Percentiles rank a stretch among this genome's conserved stretches.
These are phyloP conservation scores for Diplazon laetatorius DNA, from an alignment of 2,888 invertebrate species.

Conservation along the genomic window DNA sequence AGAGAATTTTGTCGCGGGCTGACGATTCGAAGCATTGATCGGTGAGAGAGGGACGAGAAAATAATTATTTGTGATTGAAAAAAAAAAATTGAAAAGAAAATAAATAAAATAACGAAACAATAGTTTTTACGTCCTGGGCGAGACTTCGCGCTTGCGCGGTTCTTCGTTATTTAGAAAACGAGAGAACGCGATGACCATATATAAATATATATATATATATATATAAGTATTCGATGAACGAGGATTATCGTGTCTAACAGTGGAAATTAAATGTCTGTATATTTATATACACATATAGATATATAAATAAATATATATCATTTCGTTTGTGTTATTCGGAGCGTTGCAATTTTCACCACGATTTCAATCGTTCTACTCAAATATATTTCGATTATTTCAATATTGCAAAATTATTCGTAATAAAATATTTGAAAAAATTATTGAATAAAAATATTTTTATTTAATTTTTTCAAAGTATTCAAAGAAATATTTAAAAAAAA, in stretches of 20 bases:
- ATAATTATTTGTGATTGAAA: too few relatives aligned
- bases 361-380: neutral
- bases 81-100: too few relatives aligned
- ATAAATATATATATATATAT: neutral
- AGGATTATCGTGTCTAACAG: constrained; percentile 29
- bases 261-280: constrained; percentile 27
- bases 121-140: constrained; percentile 2
- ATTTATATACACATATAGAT: too few relatives aligned
- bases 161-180: constrained; percentile 60
- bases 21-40: too few relatives aligned
- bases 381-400: neutral
- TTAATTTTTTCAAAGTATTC: too few relatives aligned
- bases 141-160: constrained; percentile 50
- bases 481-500: too few relatives aligned
- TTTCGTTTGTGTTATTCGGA: constrained; percentile 35
- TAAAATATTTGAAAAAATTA: too few relatives aligned
- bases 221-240: constrained; percentile 22
- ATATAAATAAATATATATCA: constrained; percentile 1
- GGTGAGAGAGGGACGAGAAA: too few relatives aligned
- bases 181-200: constrained; percentile 53
- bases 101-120: too few relatives aligned
- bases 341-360: constrained; percentile 52
- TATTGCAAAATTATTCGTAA: too few relatives aligned
- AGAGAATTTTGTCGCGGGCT: constrained; percentile 21
- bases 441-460: too few relatives aligned